Evolutionary conservation across 23 tunicate species (phyloP).

Genomic region (Ascidia mentula): DNA sequence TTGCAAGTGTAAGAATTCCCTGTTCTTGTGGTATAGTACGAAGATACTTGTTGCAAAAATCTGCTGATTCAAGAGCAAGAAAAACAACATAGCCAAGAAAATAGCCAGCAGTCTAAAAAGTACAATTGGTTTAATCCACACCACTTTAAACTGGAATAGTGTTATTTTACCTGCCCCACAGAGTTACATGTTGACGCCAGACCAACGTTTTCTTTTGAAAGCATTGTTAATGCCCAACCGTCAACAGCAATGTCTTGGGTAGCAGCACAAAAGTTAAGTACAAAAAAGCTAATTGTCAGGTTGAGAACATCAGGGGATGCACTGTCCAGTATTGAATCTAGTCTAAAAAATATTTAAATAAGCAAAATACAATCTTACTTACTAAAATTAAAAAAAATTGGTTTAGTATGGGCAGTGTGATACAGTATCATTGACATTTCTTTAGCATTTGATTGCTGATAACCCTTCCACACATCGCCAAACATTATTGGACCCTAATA

Average conservation of each 20-base stretch:
- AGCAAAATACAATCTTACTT: too few species aligned
- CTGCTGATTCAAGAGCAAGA: slow-evolving; percentile 88
- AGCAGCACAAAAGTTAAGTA: slow-evolving; percentile 93
- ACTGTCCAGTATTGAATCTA: slow-evolving; percentile 54
- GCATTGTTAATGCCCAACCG: slow-evolving; percentile 98
- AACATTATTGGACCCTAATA: too few species aligned
- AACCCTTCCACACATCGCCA: too few species aligned
- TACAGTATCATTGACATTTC: too few species aligned
- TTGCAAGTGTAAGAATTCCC: slow-evolving; percentile 75
- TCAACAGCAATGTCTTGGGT: slow-evolving; percentile 99
- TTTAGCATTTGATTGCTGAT: too few species aligned
- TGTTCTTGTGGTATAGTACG: slow-evolving; percentile 48
- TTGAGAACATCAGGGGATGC: slow-evolving; percentile 52
- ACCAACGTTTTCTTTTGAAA: slow-evolving; percentile 85
- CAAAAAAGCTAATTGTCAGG: slow-evolving; percentile 72
- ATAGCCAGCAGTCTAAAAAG: slow-evolving; percentile 90
- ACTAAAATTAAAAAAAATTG: too few species aligned
- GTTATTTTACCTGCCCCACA: slow-evolving; percentile 82
- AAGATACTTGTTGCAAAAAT: slow-evolving; percentile 85
- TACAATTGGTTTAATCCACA: not conserved
- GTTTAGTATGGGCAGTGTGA: too few species aligned
- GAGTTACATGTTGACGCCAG: slow-evolving; percentile 97
- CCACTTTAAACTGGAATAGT: not conserved
- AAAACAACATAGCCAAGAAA: slow-evolving; percentile 92
- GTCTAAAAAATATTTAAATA: slow-evolving; percentile 45